Base-by-base conservation (phyloP, 2,113 vertebrate species). In the Bombycilla garrulus region DNA sequence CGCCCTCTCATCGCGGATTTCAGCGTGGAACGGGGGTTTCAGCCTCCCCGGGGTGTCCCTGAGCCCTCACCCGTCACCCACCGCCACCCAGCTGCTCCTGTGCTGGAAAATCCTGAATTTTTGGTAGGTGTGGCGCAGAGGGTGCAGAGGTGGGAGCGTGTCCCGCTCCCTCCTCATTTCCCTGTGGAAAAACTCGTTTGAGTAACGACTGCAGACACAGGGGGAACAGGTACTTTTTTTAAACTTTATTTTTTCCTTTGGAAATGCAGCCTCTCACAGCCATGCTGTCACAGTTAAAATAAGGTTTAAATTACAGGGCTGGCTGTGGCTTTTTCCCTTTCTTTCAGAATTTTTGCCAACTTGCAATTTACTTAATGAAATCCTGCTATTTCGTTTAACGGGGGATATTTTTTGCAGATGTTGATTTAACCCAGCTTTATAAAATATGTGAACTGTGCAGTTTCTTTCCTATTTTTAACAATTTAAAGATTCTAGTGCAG, bases 321-420 rank as follows among this genome's bases (percentile, higher is more conserved):
- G 98, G 98, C 98, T 99, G 98, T 98, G 99, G 98, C 98, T 99
- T 98, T 98, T 98, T 98, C 98, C 98, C 98, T 98, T 99, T 98
- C 98, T 98, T 98, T 99, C 98, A 99, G 99, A 99, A 98, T 98
- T 98, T 99, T 98, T 99, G 99, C 99, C 99, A 99, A 99, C 98
- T 99, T 98, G 98, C 99, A 99, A 99, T 99, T 99, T 99, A 98
- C 98, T 98, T 99, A 99, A 99, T 99, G 99, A 99, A 99, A 99
- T 98, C 98, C 98, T 99, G 99, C 99, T 98, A 99, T 99, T 99
- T 98, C 98, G 98, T 98, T 98, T 98, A 98, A 98, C 96, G 12
- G 98, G 98, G 98, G 98, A 99, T 98, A 98, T 98, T 98, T 98
- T 98, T 98, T 98, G 97, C 98, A 98, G 98, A 99, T 99, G 98